Percentiles rank a stretch among this genome's conserved stretches.
Conservation (phyloP, 2,113 vertebrate species). For the Calyptommatus sinebrachiatus region DNA sequence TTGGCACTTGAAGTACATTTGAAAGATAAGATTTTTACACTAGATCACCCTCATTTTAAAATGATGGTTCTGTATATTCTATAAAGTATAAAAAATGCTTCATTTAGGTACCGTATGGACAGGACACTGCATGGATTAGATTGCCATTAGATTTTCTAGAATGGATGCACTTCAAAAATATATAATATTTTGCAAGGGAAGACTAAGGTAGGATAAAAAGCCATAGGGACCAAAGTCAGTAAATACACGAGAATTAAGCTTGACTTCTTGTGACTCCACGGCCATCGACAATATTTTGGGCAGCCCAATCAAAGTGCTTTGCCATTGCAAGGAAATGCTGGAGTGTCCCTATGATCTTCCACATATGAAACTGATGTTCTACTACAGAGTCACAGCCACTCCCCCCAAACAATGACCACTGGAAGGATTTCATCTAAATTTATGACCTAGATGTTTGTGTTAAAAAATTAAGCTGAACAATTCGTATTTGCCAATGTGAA, state of each 20-base stretch:
- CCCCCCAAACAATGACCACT: not conserved
- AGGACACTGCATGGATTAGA: not conserved
- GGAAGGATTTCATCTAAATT: not conserved
- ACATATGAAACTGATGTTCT: too few species aligned
- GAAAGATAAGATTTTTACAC: slow-evolving; percentile 64
- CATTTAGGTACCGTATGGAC: slow-evolving; percentile 38
- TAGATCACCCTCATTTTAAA: slow-evolving; percentile 58
- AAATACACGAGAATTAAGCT: too few species aligned
- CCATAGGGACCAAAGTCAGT: too few species aligned
- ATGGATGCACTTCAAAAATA: not conserved
- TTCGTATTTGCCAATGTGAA: too few species aligned
- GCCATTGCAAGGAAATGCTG: too few species aligned
- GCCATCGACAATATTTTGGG: too few species aligned
- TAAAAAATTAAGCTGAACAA: too few species aligned
- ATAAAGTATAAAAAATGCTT: slow-evolving; percentile 69
- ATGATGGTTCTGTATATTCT: slow-evolving; percentile 63
- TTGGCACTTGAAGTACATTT: slow-evolving; percentile 69
- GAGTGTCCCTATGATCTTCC: too few species aligned
- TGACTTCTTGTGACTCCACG: too few species aligned
- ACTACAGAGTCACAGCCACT: too few species aligned
- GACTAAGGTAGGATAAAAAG: not conserved
- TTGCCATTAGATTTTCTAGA: slow-evolving; percentile 32
- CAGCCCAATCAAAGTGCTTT: too few species aligned
- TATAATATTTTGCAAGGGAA: not conserved
- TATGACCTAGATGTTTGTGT: not conserved